Conservation (phyloP, 1,140 invertebrate species). For the Phortica variegata region DNA sequence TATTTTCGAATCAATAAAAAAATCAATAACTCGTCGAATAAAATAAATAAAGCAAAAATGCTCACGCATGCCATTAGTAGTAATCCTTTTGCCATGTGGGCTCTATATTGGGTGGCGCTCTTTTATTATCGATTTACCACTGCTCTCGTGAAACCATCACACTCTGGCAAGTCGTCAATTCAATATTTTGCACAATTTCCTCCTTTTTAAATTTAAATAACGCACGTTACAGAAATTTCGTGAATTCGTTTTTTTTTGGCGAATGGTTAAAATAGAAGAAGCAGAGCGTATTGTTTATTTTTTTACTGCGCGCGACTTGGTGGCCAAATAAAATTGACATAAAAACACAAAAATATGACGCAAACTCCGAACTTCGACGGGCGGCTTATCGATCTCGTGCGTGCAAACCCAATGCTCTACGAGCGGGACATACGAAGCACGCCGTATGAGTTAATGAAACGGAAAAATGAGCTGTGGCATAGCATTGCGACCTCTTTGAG, state of each 20-base stretch:
- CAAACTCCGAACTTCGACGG: slow-evolving; percentile 21
- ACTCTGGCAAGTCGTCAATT: too few species aligned
- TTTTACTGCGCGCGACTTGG: slow-evolving; percentile 1
- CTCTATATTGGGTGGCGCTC: too few species aligned
- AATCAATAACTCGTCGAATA: slow-evolving; percentile 36
- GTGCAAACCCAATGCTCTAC: slow-evolving; percentile 35
- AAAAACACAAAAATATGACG: slow-evolving; percentile 11
- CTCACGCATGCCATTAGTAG: too few species aligned
- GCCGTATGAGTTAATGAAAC: slow-evolving; percentile 30
- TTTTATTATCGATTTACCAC: too few species aligned
- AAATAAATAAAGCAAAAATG: too few species aligned
- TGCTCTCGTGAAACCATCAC: too few species aligned
- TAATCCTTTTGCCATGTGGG: too few species aligned
- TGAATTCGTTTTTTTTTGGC: slow-evolving; percentile 1
- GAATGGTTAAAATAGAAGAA: too few species aligned
- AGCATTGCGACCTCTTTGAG: slow-evolving; percentile 37
- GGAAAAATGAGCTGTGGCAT: slow-evolving; percentile 34
- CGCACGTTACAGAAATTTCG: neutral
- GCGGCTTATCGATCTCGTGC: slow-evolving; percentile 34
- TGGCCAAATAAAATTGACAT: slow-evolving; percentile 3
- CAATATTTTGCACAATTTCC: slow-evolving; percentile 1
- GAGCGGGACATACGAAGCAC: slow-evolving; percentile 24
- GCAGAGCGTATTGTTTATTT: slow-evolving; percentile 12
- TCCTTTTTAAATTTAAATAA: slow-evolving; percentile 2
- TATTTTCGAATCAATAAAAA: slow-evolving; percentile 27